phyloP scores from a whole-genome alignment of 2,797 vertebrate genomes.

The Spatula versicolor region DNA sequence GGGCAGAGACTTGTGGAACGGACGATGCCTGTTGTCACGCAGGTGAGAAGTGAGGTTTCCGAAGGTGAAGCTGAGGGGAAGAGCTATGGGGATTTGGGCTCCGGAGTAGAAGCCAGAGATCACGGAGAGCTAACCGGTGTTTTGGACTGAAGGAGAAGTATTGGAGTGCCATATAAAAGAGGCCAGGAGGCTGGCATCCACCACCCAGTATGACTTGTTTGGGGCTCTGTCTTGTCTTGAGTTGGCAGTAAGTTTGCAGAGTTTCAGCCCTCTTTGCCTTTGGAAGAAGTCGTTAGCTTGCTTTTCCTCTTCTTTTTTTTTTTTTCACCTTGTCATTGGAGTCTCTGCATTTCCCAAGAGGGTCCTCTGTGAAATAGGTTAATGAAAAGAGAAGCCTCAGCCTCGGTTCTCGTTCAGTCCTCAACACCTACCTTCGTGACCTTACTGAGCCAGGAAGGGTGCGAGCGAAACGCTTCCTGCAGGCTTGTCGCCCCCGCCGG shows the following conservation, averaged over 20 bases:
- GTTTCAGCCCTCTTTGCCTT: conserved; percentile 55
- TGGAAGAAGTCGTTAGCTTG: conserved; percentile 51
- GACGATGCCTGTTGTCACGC: conserved; percentile 39
- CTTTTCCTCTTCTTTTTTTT: neutral
- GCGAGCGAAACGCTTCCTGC: conserved; percentile 15
- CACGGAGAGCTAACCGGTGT: neutral
- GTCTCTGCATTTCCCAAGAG: conserved; percentile 63
- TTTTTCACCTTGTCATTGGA: conserved; percentile 54
- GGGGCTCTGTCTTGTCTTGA: conserved; percentile 42
- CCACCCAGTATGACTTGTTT: conserved; percentile 17
- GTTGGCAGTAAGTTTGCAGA: conserved; percentile 11
- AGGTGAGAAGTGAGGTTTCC: conserved; percentile 38
- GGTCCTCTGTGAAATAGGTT: conserved; percentile 59
- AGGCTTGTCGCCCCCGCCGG: conserved; percentile 25
- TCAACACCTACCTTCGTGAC: conserved; percentile 47
- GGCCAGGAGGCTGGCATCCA: conserved; percentile 27
- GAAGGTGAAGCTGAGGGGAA: conserved; percentile 22
- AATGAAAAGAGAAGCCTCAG: conserved; percentile 60
- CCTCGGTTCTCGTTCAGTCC: conserved; percentile 59
- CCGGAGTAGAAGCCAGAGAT: neutral
- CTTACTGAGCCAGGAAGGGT: conserved; percentile 60
- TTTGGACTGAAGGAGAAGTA: conserved; percentile 34
- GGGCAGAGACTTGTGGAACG: conserved; percentile 26
- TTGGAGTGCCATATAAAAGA: conserved; percentile 20
- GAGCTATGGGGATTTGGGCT: neutral